Evolutionary conservation across 2,113 vertebrate genomes (phyloP).

Genomic region (Ctenomys sociabilis): DNA sequence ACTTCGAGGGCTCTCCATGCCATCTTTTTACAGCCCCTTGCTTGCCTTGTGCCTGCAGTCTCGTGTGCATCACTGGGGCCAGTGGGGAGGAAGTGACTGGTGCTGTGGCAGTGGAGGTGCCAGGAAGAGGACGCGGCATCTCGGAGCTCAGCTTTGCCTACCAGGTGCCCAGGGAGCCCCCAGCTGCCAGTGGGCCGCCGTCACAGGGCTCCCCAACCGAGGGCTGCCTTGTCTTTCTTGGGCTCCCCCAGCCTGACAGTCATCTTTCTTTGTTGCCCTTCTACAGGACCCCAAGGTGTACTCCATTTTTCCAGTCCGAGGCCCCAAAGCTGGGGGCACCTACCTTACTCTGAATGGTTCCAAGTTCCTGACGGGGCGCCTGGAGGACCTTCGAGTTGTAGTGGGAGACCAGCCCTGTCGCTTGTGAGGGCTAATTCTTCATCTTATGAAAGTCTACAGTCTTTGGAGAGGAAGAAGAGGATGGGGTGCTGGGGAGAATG

Average conservation of each 20-base stretch:
- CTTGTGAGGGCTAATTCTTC: conserved; percentile 88
- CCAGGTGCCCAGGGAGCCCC: conserved; percentile 90
- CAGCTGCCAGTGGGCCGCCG: neutral
- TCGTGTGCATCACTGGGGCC: conserved; percentile 91
- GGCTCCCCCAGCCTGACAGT: too few species aligned
- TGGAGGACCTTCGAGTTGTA: conserved; percentile 90
- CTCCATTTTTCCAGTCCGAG: conserved; percentile 90
- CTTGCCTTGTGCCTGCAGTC: conserved; percentile 86
- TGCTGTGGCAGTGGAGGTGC: conserved; percentile 90
- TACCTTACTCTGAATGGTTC: conserved; percentile 91
- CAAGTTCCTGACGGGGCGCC: conserved; percentile 93
- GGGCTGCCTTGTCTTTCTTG: neutral
- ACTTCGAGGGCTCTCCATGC: neutral
- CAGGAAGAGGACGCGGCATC: conserved; percentile 89
- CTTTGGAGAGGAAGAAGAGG: neutral
- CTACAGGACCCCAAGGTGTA: conserved; percentile 92
- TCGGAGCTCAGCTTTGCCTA: conserved; percentile 94
- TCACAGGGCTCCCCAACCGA: neutral
- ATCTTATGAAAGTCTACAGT: neutral
- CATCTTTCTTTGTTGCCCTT: neutral
- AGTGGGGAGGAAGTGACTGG: conserved; percentile 89
- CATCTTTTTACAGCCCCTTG: neutral
- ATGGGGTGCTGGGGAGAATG: neutral
- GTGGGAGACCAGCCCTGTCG: conserved; percentile 92
- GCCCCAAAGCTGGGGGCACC: conserved; percentile 95